Evolutionary conservation across 1,140 invertebrate species (phyloP), one percentile per base, ranked within the genome.

Genomic region (Neelides sp.): DNA sequence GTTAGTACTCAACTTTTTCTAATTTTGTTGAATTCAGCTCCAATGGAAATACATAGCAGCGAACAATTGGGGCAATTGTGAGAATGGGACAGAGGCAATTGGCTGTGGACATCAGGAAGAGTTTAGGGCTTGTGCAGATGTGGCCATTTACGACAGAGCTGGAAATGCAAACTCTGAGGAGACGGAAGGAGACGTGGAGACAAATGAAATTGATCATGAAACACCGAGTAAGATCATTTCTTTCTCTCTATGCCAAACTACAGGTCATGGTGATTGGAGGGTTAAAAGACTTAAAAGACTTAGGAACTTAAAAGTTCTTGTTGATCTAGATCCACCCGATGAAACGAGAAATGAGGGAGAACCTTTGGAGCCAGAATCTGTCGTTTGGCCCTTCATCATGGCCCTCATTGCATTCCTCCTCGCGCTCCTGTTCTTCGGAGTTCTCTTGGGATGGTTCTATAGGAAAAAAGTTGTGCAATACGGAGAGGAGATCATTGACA

Each of bases 61-160:
- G 10, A 59, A 61, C 32, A 59, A 61, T 34, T 61, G 61, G 58
- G 58, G 55, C 27, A 26, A 15, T 24, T 57, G 54, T 50, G 32
- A 22, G 17, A 50, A 59, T 48, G 50, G 55, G 17, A 46, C 48
- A 12, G 32, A 57, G 30, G 55, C 39, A 7, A 41, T 57, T 30
- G 55, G 55, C 15, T 90, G 85, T 63, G 86, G 86, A 0, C 78
- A 79, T 0, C 85, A 90, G 65, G 85, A 90, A 64, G 83, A 88
- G 63, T 92, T 91, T 63, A 73, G 86, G 7, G 79, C 82, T 0
- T 91, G 87, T 59, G 79, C 86, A 1, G 87, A 91, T 62, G 78
- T 91, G 10, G 69, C 75, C 1, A 81, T 92, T 17, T 75, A 72
- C 0, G 74, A 77, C 27, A 61, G 63, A 26, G 50, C 54, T 40